phyloP scores from a whole-genome alignment of 2,113 vertebrate genomes.

The Tyrannus savana region DNA sequence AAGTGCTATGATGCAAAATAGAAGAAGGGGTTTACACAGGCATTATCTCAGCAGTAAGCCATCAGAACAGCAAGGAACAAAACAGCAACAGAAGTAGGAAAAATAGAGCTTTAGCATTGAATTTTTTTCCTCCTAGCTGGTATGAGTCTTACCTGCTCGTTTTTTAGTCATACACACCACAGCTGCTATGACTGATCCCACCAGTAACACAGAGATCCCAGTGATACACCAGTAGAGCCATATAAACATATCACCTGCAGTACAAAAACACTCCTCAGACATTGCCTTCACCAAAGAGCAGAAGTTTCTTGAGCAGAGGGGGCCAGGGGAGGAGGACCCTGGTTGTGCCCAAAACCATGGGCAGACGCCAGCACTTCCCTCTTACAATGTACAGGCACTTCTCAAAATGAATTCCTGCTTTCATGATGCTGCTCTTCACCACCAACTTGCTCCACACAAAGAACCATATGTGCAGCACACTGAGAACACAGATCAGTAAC shows the following conservation, averaged over 20 bases:
- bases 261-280: neutral
- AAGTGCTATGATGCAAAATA: neutral
- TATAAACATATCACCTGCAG: slow-evolving; percentile 62
- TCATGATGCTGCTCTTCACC: neutral
- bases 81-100: neutral
- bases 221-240: slow-evolving; percentile 71
- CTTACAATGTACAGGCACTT: neutral
- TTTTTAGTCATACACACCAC: slow-evolving; percentile 68
- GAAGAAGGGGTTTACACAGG: neutral
- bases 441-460: neutral
- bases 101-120: fast-evolving
- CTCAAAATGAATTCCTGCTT: neutral
- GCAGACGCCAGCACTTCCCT: neutral
- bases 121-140: neutral
- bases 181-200: slow-evolving; percentile 67
- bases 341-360: neutral
- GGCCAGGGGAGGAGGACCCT: neutral
- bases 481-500: neutral
- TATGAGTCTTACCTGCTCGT: slow-evolving; percentile 60
- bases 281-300: neutral
- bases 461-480: neutral
- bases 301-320: neutral
- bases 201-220: slow-evolving; percentile 64
- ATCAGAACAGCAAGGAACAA: neutral
- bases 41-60: neutral